phyloP scores from a whole-genome alignment of 2,797 vertebrate species.

The Cetoscarus ocellatus region DNA sequence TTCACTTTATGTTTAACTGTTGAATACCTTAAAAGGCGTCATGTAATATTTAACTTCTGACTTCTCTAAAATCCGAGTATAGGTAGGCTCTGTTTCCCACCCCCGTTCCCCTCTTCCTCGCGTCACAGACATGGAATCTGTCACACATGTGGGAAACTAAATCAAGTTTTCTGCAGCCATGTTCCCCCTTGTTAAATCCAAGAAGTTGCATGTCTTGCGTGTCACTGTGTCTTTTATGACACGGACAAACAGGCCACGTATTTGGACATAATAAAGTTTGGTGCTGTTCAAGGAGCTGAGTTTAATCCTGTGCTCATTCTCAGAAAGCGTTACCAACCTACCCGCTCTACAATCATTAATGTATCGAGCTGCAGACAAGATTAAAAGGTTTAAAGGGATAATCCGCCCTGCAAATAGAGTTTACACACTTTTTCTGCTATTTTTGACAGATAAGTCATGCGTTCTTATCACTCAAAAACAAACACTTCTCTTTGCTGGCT shows the following conservation, averaged over 20 bases:
- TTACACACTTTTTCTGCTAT: constrained; percentile 22
- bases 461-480: neutral
- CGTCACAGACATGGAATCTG: constrained; percentile 9
- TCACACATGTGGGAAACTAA: constrained; percentile 29
- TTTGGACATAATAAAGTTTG: too few species aligned
- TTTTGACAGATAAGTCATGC: constrained; percentile 2
- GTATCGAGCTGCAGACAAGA: constrained; percentile 13
- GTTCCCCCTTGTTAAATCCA: constrained; percentile 5
- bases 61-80: too few species aligned
- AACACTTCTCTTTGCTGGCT: constrained; percentile 1
- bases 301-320: constrained; percentile 9
- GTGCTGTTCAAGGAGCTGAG: neutral
- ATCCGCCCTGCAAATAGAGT: constrained; percentile 37
- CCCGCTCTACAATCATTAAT: neutral
- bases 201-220: neutral
- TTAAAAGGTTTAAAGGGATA: constrained; percentile 43
- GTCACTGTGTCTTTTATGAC: neutral
- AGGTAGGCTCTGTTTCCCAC: neutral
- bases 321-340: neutral
- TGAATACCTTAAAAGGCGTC: too few species aligned
- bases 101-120: neutral
- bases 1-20: too few species aligned
- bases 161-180: neutral
- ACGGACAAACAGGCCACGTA: neutral
- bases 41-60: too few species aligned